A percentile compares a stretch with the other conserved stretches of the same genome.
Conservation (phyloP, 2,113 vertebrate species). For the Plecturocebus donacophilus region DNA sequence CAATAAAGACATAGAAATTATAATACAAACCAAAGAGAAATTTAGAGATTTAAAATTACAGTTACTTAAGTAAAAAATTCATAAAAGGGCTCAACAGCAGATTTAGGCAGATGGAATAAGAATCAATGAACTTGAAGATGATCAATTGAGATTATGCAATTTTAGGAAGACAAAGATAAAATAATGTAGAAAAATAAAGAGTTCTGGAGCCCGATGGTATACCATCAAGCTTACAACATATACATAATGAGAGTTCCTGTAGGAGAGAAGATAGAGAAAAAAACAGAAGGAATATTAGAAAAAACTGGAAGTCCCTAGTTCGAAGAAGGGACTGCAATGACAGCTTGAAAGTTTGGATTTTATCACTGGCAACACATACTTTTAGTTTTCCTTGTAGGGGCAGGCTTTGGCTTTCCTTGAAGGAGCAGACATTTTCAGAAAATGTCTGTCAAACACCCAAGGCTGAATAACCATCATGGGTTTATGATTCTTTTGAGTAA, state of each 20-base stretch:
- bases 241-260: background rate
- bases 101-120: background rate
- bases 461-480: background rate
- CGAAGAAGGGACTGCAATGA: background rate
- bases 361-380: background rate
- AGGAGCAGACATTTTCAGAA: background rate
- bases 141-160: background rate
- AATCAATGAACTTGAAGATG: background rate
- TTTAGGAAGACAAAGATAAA: background rate
- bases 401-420: background rate
- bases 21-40: background rate
- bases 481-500: conserved; percentile 1
- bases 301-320: background rate
- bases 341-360: background rate
- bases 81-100: background rate
- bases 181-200: background rate
- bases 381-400: background rate
- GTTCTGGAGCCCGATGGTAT: background rate
- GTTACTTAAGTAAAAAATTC: background rate
- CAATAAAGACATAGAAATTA: background rate
- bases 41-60: background rate
- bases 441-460: background rate
- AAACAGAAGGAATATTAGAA: background rate
- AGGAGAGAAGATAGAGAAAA: background rate
- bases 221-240: background rate